Percentiles rank a stretch among this genome's conserved stretches.
phyloP scores from a whole-genome alignment of 2,888 invertebrate genomes.

The Philereme vetulata region DNA sequence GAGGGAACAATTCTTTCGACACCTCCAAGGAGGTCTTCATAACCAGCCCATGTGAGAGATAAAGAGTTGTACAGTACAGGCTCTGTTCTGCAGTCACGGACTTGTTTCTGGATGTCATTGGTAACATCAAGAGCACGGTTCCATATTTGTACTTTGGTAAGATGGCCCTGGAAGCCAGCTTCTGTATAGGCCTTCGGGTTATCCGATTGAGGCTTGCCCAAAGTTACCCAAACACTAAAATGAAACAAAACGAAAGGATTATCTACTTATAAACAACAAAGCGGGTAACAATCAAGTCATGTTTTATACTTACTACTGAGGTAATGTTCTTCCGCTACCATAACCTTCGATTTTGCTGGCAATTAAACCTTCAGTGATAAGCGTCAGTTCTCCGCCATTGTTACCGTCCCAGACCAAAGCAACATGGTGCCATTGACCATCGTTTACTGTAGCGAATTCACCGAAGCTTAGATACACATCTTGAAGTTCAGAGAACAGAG shows the following conservation, averaged over 20 bases:
- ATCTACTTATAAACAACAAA: background rate
- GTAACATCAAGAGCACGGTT: constrained; percentile 95
- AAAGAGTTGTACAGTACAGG: constrained; percentile 94
- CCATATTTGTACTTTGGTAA: constrained; percentile 98
- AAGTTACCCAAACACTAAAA: constrained; percentile 94
- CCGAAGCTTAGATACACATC: constrained; percentile 95
- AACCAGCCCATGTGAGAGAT: constrained; percentile 96
- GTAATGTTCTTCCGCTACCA: constrained; percentile 90
- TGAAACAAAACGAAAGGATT: background rate
- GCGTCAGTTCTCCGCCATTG: constrained; percentile 92
- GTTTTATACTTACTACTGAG: constrained; percentile 88
- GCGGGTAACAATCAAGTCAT: background rate
- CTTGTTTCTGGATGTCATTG: constrained; percentile 96
- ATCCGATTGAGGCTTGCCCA: constrained; percentile 94
- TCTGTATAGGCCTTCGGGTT: constrained; percentile 93
- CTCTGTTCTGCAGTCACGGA: constrained; percentile 95
- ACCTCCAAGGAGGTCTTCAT: constrained; percentile 93
- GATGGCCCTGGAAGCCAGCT: constrained; percentile 96
- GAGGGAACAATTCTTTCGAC: constrained; percentile 96
- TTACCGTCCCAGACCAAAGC: constrained; percentile 97
- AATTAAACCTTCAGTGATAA: constrained; percentile 97
- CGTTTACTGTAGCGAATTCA: constrained; percentile 96
- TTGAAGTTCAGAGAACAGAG: constrained; percentile 93
- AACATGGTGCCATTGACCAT: constrained; percentile 98
- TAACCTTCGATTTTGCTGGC: constrained; percentile 96